These are phyloP conservation scores for Corynorhinus townsendii DNA, from an alignment of 2,113 vertebrate genomes.

Conservation along the genomic window DNA sequence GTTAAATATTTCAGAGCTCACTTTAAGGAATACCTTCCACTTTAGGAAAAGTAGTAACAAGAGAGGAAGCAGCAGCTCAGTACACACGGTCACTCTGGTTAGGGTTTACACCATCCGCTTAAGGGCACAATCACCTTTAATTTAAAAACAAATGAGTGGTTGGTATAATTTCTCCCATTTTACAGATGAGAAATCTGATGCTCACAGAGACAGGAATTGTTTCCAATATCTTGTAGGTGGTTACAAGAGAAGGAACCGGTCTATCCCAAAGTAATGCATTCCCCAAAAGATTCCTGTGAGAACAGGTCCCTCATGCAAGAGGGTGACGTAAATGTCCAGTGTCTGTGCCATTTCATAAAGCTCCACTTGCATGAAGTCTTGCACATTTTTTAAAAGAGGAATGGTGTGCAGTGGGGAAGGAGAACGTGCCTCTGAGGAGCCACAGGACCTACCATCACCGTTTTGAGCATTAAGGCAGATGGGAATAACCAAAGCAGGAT, in stretches of 20 bases:
- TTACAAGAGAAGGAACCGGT: not conserved
- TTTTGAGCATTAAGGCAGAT: not conserved
- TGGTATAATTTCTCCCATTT: not conserved
- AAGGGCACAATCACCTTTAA: not conserved
- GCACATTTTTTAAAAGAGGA: not conserved
- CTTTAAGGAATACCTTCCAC: not conserved
- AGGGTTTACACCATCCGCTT: not conserved
- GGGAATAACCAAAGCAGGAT: not conserved
- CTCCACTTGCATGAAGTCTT: not conserved
- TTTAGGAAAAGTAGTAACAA: not conserved
- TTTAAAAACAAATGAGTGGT: not conserved
- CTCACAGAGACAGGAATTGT: not conserved
- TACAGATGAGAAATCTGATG: not conserved
- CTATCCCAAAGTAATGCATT: not conserved
- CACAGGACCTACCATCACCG: accelerated
- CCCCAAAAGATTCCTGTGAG: not conserved
- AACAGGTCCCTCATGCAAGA: no score
- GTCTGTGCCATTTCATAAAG: not conserved
- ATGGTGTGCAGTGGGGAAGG: not conserved
- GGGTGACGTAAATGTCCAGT: not conserved
- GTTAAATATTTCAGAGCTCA: not conserved
- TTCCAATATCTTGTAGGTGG: not conserved
- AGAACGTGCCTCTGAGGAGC: not conserved
- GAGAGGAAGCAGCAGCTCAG: not conserved
- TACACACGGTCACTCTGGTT: not conserved